phyloP scores from a whole-genome alignment of 2,113 vertebrate genomes.

The Ptilonorhynchus violaceus region DNA sequence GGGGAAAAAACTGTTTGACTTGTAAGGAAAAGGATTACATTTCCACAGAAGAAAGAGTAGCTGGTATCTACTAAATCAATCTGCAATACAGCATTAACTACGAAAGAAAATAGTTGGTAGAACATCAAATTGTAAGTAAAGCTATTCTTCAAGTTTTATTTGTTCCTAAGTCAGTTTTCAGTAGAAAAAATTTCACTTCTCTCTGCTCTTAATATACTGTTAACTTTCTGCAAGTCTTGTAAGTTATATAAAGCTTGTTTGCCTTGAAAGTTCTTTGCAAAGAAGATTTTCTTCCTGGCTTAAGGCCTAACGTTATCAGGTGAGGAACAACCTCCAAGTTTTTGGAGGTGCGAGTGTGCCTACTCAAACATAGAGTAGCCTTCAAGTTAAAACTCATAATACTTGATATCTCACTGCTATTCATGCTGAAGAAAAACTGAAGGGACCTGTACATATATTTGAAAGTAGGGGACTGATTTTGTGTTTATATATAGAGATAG shows the following conservation, averaged over 20 bases:
- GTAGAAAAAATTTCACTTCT: neutral
- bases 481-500: neutral
- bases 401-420: neutral
- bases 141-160: neutral
- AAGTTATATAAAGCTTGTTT: neutral
- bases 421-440: neutral
- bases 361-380: neutral
- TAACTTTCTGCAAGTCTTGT: neutral
- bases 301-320: neutral
- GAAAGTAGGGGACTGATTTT: neutral
- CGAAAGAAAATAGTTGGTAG: neutral
- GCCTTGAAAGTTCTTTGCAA: neutral
- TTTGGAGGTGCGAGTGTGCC: neutral
- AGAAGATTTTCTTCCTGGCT: neutral
- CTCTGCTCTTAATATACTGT: neutral
- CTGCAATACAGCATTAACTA: neutral
- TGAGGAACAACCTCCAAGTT: neutral
- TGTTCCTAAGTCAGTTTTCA: neutral
- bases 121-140: neutral
- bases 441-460: neutral
- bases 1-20: neutral
- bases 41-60: neutral
- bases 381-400: neutral
- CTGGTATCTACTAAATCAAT: neutral
- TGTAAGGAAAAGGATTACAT: neutral